Evolutionary conservation across 1,140 invertebrate species (phyloP).

Genomic region (Probaryconus sp.): DNA sequence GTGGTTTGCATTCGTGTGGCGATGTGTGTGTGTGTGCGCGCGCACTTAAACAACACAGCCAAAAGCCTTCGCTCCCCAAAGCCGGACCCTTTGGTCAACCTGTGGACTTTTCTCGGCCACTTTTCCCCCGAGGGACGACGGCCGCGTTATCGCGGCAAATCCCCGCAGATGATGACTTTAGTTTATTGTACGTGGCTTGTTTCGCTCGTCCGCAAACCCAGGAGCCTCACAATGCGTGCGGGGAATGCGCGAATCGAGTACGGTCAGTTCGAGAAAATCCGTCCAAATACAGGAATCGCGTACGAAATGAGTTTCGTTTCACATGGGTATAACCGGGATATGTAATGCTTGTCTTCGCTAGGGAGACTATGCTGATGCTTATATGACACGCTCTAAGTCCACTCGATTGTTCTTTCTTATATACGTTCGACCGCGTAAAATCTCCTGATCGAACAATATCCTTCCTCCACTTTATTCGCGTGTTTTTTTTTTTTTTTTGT

Average conservation of each 20-base stretch:
- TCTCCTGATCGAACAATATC: constrained; percentile 28
- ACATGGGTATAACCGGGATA: constrained; percentile 25
- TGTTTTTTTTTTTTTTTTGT: constrained; percentile 7
- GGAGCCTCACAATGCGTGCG: constrained; percentile 39
- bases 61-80: constrained; percentile 7
- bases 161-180: constrained; percentile 78
- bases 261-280: constrained; percentile 53
- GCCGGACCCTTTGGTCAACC: constrained; percentile 43
- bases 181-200: constrained; percentile 76
- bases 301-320: constrained; percentile 61
- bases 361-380: constrained; percentile 8
- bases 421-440: constrained; percentile 23
- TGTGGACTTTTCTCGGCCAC: constrained; percentile 51
- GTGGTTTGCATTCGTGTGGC: background rate
- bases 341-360: constrained; percentile 38
- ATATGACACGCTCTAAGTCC: constrained; percentile 56
- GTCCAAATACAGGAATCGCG: constrained; percentile 56
- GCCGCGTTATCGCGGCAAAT: constrained; percentile 76
- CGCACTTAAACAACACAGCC: constrained; percentile 13
- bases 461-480: constrained; percentile 28
- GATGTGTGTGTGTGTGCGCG: too few relatives aligned
- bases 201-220: constrained; percentile 22
- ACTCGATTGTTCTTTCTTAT: constrained; percentile 53
- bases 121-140: constrained; percentile 66
- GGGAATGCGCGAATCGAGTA: constrained; percentile 49